Base-by-base conservation (phyloP, 2,888 invertebrate species). In the Leptarthrus brevirostris region DNA sequence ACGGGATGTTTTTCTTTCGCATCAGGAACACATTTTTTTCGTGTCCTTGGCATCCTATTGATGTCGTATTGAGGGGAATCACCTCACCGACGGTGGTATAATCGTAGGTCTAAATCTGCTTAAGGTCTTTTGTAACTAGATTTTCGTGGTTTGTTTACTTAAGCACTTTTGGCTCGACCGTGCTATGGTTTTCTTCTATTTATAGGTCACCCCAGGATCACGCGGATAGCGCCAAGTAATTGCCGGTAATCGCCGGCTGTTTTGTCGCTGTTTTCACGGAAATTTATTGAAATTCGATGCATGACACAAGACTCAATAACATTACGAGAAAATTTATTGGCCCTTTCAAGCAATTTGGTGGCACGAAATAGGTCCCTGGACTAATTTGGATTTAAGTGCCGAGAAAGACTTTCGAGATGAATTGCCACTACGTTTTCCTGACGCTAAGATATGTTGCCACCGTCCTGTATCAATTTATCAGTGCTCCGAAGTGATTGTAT, bases 241-340 rank as follows among this genome's bases (percentile, higher is more conserved):
- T 69, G 52, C 22, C 52, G 14, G 52, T 69, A 69, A 69, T 52
- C 69, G 69, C 69, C 69, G 69, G 69, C 69, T 69, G 69, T 69
- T 69, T 16, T 16, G 69, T 30, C 52, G 52, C 18, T 34, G 69
- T 52, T 56, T 58, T 58, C 44, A 47, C 22, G 47, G 40, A 74
- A 75, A 75, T 75, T 75, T 75, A 75, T 75, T 72, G 75, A 73
- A 74, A 75, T 75, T 74, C 74, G 36, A 74, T 72, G 72, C 74
- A 69, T 61, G 75, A 75, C 74, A 47, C 47, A 22, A 40, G 36
- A 26, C 56, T 64, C 56, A 72, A 72, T 72, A 72, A 72, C 54
- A 18, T 72, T 49, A 26, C 61, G 20, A 12, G 53, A 30, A 73
- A 70, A 73, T 73, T 73, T 71, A 75, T 73, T 52, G 73, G 73